Evolutionary conservation across 2,797 vertebrate genomes (phyloP).

Genomic region (Fistularia commersonii): DNA sequence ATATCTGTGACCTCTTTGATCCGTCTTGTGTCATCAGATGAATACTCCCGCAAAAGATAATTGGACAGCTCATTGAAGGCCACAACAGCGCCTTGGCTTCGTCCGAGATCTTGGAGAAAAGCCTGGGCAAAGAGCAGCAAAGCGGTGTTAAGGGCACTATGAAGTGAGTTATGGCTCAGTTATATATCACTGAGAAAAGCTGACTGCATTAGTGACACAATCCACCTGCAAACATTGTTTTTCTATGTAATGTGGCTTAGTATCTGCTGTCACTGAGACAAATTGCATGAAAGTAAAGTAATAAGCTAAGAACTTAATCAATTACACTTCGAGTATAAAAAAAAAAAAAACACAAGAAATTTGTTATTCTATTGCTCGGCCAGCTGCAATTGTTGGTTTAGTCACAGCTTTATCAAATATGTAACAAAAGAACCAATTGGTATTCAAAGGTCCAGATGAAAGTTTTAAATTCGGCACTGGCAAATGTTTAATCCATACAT

Average conservation of each 20-base stretch:
- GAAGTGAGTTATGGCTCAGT: slow-evolving; percentile 12
- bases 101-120: slow-evolving; percentile 85
- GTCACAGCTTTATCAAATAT: slow-evolving; percentile 40
- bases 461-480: slow-evolving; percentile 29
- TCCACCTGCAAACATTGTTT: slow-evolving; percentile 4
- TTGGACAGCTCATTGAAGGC: slow-evolving; percentile 86
- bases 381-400: slow-evolving; percentile 39
- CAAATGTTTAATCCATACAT: slow-evolving; percentile 30
- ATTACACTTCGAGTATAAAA: slow-evolving; percentile 21
- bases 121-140: slow-evolving; percentile 63
- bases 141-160: slow-evolving; percentile 5
- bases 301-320: not conserved
- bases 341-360: slow-evolving; percentile 9
- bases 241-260: not conserved
- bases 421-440: slow-evolving; percentile 24
- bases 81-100: slow-evolving; percentile 79
- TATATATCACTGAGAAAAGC: slow-evolving; percentile 1
- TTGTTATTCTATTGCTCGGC: slow-evolving; percentile 22
- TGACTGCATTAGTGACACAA: not conserved
- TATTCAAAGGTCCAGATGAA: slow-evolving; percentile 27
- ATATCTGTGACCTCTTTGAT: slow-evolving; percentile 89
- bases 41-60: slow-evolving; percentile 87
- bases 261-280: slow-evolving; percentile 20
- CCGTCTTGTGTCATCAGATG: slow-evolving; percentile 86
- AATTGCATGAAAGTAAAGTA: slow-evolving; percentile 2